Evolutionary conservation across 2,113 vertebrate genomes (phyloP).

Genomic region (Prietella phreatophila): DNA sequence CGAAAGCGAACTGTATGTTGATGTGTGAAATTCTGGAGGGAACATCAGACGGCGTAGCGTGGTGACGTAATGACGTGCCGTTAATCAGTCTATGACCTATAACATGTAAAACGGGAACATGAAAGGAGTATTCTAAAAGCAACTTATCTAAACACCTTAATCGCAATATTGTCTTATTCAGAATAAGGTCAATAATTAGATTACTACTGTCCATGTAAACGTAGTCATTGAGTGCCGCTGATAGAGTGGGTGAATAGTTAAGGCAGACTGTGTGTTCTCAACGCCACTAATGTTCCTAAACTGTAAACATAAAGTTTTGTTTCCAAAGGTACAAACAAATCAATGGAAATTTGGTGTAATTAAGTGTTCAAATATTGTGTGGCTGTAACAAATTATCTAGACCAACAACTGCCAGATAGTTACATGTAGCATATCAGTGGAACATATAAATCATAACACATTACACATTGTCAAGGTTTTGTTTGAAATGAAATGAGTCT

Average conservation of each 20-base stretch:
- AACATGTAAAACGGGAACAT: too few relatives aligned
- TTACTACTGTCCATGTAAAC: too few relatives aligned
- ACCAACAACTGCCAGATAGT: background rate
- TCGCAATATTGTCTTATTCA: too few relatives aligned
- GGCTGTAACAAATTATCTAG: background rate
- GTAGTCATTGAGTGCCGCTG: background rate
- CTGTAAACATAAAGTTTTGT: background rate
- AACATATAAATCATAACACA: conserved; percentile 1
- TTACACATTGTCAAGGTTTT: background rate
- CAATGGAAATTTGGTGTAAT: background rate
- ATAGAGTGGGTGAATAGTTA: background rate
- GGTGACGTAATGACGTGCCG: too few relatives aligned
- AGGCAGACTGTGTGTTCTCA: background rate
- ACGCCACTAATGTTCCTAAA: background rate
- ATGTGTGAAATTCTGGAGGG: too few relatives aligned
- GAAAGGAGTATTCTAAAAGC: too few relatives aligned
- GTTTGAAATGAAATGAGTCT: background rate
- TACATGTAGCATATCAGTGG: background rate
- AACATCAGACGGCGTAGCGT: too few relatives aligned
- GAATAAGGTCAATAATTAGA: too few relatives aligned
- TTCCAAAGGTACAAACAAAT: background rate
- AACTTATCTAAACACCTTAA: too few relatives aligned
- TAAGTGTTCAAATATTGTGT: background rate
- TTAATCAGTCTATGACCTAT: too few relatives aligned
- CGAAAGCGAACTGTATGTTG: too few relatives aligned